Evolutionary conservation across 2,888 invertebrate species (phyloP).

Genomic region (Caenorhabditis angaria): DNA sequence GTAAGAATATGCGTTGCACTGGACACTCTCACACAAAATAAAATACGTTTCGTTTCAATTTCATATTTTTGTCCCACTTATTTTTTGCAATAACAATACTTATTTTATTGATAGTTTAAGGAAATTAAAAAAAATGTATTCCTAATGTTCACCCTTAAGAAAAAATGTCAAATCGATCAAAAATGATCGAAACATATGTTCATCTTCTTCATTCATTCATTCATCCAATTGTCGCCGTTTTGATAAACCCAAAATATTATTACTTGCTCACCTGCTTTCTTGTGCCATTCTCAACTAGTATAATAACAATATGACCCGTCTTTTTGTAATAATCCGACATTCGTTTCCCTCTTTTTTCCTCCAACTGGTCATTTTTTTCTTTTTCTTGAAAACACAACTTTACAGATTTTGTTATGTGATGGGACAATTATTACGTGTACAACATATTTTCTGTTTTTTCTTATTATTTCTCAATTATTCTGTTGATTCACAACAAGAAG

Average conservation of each 20-base stretch:
- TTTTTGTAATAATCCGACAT: conserved; percentile 8
- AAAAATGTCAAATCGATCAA: too few relatives aligned
- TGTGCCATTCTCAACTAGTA: conserved; percentile 12
- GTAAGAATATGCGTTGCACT: too few relatives aligned
- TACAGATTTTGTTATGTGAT: conserved; percentile 1
- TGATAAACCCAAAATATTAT: conserved; percentile 17
- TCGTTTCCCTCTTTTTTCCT: conserved; percentile 5
- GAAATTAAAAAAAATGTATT: too few relatives aligned
- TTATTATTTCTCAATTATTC: background rate
- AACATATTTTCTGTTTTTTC: background rate
- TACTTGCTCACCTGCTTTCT: conserved; percentile 19
- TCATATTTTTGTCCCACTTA: too few relatives aligned
- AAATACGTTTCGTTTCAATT: too few relatives aligned
- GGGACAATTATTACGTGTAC: background rate
- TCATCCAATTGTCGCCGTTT: too few relatives aligned
- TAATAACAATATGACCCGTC: background rate
- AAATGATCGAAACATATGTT: too few relatives aligned
- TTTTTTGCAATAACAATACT: too few relatives aligned
- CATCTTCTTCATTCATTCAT: too few relatives aligned
- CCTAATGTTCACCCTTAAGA: too few relatives aligned
- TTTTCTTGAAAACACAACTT: background rate
- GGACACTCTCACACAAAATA: too few relatives aligned
- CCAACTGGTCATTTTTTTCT: background rate
- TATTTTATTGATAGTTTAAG: too few relatives aligned
- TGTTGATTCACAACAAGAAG: conserved; percentile 12